A percentile compares a stretch with the other conserved stretches of the same genome.
phyloP scores from a whole-genome alignment of 2,888 invertebrate species.

The Candidula unifasciata region DNA sequence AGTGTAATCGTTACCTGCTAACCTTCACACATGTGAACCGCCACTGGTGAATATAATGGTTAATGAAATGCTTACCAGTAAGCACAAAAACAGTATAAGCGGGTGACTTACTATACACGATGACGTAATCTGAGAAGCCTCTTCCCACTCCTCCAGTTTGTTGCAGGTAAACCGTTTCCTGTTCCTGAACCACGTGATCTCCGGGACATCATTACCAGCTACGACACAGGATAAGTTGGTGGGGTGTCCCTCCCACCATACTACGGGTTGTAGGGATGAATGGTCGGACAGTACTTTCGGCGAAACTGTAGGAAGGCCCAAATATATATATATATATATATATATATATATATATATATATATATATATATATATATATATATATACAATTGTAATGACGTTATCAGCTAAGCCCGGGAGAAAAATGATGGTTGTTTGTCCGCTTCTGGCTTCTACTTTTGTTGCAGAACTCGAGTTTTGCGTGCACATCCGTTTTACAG shows the following conservation, averaged over 20 bases:
- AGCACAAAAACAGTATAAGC: too few relatives aligned
- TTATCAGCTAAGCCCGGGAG: too few relatives aligned
- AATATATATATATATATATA: background rate
- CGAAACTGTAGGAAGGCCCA: background rate
- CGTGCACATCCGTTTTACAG: too few relatives aligned
- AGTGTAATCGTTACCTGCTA: too few relatives aligned
- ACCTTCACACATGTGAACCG: too few relatives aligned
- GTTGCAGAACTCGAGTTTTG: too few relatives aligned
- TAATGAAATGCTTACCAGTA: too few relatives aligned
- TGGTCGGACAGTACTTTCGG: conserved; percentile 29
- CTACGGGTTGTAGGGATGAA: background rate
- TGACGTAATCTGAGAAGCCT: background rate
- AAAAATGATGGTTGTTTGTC: too few relatives aligned
- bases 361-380: background rate
- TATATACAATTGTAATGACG: too few relatives aligned
- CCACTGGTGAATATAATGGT: too few relatives aligned
- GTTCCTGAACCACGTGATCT: conserved; percentile 5
- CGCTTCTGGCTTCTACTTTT: too few relatives aligned
- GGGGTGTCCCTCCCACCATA: conserved; percentile 34
- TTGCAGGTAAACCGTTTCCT: background rate
- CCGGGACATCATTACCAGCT: conserved; percentile 10
- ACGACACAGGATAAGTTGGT: conserved; percentile 27
- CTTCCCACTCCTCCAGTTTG: background rate
- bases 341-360: background rate
- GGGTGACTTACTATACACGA: background rate